Conservation (phyloP, 2,113 vertebrate species). For the Myanophis thanlyinensis region DNA sequence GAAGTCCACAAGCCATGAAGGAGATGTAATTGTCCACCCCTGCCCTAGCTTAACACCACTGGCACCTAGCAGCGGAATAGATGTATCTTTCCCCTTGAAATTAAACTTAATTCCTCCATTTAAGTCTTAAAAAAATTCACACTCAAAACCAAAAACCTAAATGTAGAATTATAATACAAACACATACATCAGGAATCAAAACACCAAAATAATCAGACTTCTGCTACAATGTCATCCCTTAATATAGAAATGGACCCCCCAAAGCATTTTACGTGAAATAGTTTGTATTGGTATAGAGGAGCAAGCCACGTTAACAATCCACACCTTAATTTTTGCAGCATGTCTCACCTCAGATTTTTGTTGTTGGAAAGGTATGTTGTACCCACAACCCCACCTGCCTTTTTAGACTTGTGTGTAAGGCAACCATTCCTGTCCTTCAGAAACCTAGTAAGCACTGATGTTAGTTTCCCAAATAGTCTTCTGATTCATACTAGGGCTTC, state of each 20-base stretch:
- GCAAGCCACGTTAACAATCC: background rate
- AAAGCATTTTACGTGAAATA: background rate
- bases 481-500: background rate
- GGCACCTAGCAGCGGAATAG: background rate
- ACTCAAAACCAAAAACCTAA: background rate
- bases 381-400: background rate
- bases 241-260: background rate
- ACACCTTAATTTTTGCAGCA: background rate
- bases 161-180: background rate
- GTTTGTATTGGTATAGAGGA: background rate
- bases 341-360: background rate
- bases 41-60: background rate
- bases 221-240: background rate
- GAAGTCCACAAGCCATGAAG: too few species aligned
- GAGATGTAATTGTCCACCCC: too few species aligned
- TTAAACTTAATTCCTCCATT: background rate
- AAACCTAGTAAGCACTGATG: background rate
- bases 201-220: background rate
- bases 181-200: background rate
- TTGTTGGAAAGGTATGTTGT: background rate
- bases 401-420: background rate
- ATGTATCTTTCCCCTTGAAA: background rate
- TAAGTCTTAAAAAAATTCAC: background rate
- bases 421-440: background rate
- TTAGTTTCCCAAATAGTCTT: background rate